A percentile compares a stretch with the other conserved stretches of the same genome.
phyloP scores from a whole-genome alignment of 2,888 invertebrate species.

The Dasypogon diadema region DNA sequence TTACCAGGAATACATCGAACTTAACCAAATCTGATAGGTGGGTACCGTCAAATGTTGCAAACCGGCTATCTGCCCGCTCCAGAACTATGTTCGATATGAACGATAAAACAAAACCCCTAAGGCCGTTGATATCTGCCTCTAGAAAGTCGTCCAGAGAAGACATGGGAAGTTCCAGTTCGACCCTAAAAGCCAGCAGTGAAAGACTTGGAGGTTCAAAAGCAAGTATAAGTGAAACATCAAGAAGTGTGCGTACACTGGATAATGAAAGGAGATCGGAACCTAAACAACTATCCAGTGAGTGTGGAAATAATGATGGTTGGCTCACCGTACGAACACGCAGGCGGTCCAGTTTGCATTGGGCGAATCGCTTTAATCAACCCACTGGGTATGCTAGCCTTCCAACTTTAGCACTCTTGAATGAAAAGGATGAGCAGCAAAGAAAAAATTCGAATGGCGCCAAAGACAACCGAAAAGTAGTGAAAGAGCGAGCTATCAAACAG shows the following conservation, averaged over 20 bases:
- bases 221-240: slow-evolving; percentile 61
- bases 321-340: slow-evolving; percentile 86
- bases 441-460: slow-evolving; percentile 50
- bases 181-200: slow-evolving; percentile 67
- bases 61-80: slow-evolving; percentile 65
- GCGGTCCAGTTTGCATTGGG: slow-evolving; percentile 78
- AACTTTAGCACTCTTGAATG: slow-evolving; percentile 72
- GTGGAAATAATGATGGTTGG: slow-evolving; percentile 80
- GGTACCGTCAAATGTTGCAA: slow-evolving; percentile 63
- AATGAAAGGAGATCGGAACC: slow-evolving; percentile 64
- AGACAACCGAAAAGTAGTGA: slow-evolving; percentile 27
- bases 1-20: slow-evolving; percentile 37
- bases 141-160: slow-evolving; percentile 64
- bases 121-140: slow-evolving; percentile 52
- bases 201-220: slow-evolving; percentile 63
- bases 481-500: slow-evolving; percentile 45
- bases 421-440: slow-evolving; percentile 63
- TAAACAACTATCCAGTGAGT: slow-evolving; percentile 62
- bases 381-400: slow-evolving; percentile 87
- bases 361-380: slow-evolving; percentile 83
- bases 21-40: slow-evolving; percentile 59
- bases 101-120: slow-evolving; percentile 51
- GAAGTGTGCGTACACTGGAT: slow-evolving; percentile 44
- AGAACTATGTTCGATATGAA: slow-evolving; percentile 68
- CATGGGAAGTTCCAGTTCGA: slow-evolving; percentile 66